Base-by-base conservation (phyloP, 2,797 vertebrate species). In the Enteromius mattozi region DNA sequence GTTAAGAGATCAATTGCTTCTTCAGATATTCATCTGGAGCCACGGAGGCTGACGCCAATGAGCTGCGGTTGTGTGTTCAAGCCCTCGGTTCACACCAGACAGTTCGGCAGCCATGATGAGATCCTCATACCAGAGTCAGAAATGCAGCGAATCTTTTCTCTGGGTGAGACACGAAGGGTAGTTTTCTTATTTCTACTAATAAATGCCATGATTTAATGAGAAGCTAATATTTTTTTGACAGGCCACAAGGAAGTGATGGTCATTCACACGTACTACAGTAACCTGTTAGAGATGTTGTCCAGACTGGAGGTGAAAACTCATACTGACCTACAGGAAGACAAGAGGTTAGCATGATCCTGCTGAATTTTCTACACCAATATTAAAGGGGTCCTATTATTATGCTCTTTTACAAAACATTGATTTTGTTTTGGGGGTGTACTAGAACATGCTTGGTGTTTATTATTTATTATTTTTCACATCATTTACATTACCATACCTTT, bases 231-330 rank as follows among this genome's bases (percentile, higher is more conserved):
- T 90, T 17, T 30, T 12, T 85, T 85, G 82, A 69, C 87, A 96
- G 95, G 95, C 82, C 85, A 91, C 79, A 86, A 92, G 17, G 92
- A 96, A 49, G 91, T 95, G 84, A 94, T 94, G 92, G 89, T 96
- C 74, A 96, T 96, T 88, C 92, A 95, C 78, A 91, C 93, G 14
- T 92, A 95, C 90, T 96, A 95, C 87, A 92, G 91, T 51, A 92
- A 89, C 65, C 88, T 96, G 72, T 91, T 86, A 85, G 89, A 95
- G 65, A 89, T 94, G 81, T 65, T 87, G 69, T 85, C 90, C 74
- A 90, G 24, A 86, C 30, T 63, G 35, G 74, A 86, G 27, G 56
- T 88, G 59, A 86, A 91, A 77, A 37, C 87, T 76, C 33, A 87
- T 66, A 69, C 12, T 77, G 90, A 69, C 74, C 77, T 69, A 35